Evolutionary conservation across 2,888 invertebrate species (phyloP).

Genomic region (Mythimna loreyi): DNA sequence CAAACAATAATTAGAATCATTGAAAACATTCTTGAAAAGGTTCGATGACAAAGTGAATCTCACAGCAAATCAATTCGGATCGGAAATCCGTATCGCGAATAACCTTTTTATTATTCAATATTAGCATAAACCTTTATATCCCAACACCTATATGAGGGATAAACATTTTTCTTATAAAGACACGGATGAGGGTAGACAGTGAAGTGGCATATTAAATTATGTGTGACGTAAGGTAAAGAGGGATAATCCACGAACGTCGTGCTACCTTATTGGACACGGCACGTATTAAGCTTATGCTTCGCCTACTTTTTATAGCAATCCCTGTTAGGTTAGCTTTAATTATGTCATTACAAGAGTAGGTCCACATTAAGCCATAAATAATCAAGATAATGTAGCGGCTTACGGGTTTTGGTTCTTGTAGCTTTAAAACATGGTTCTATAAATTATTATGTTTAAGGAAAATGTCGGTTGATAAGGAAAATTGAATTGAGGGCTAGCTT

Average conservation of each 20-base stretch:
- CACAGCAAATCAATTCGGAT: constrained; percentile 20
- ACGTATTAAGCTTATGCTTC: constrained; percentile 66
- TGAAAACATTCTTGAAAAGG: too few species aligned
- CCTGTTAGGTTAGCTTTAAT: constrained; percentile 44
- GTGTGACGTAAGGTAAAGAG: constrained; percentile 84
- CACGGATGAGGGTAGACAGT: constrained; percentile 83
- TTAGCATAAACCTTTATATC: constrained; percentile 27
- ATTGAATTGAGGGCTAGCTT: neutral
- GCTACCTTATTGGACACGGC: constrained; percentile 80
- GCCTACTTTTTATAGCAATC: constrained; percentile 62
- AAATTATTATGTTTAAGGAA: neutral
- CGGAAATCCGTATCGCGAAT: constrained; percentile 19
- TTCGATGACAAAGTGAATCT: neutral
- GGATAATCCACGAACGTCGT: constrained; percentile 85
- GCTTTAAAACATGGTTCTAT: constrained; percentile 1
- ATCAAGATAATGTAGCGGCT: constrained; percentile 22
- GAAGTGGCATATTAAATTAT: constrained; percentile 86
- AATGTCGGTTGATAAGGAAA: neutral
- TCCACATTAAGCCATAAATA: constrained; percentile 28
- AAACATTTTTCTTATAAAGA: constrained; percentile 68
- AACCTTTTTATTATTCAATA: constrained; percentile 32
- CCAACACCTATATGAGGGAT: constrained; percentile 49
- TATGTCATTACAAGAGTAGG: constrained; percentile 33
- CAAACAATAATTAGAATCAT: too few species aligned
- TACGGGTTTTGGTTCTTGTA: constrained; percentile 3